Base-by-base conservation (phyloP, 2,888 invertebrate species). In the Drosophila merina region DNA sequence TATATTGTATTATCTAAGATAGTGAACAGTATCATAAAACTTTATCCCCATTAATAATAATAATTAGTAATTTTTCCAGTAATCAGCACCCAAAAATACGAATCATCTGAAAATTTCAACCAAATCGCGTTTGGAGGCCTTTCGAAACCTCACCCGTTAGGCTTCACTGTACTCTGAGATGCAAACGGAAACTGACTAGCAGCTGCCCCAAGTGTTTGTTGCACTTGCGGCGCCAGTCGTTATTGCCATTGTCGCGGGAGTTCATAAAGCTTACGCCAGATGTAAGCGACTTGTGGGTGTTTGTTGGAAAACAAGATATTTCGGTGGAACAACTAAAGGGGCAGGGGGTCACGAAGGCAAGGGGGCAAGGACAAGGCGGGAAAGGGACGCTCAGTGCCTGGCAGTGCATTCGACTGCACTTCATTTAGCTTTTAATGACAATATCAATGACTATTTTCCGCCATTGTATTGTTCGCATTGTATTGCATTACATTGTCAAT, bases 371-470 rank as follows among this genome's bases (percentile, higher is more conserved):
- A 20, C 20, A 20, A 20, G 20, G 2, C 1, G 20, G 33, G 33
- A 10, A 14, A 8, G 5, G 26, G 14, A 25, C 28, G 42, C 40
- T 52, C 36, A 14, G 31, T 49, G 30, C 31, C 36, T 26, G 66
- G 77, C 72, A 77, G 80, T 79, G 50, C 52, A 55, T 50, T 71
- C 40, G 38, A 51, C 63, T 72, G 72, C 72, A 72, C 71, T 72
- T 78, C 78, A 82, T 84, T 86, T 82, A 84, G 76, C 87, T 69
- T 70, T 86, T 82, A 85, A 82, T 85, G 87, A 85, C 82, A 87
- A 78, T 87, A 78, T 87, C 86, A 87, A 87, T 83, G 79, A 86
- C 83, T 66, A 75, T 77, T 82, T 85, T 76, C 76, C 85, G 76
- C 71, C n/a, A 6, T 36, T 36, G 36, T 36, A n/a, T 36, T 36